These are phyloP conservation scores for Hirtodrosophila alboralis DNA, from an alignment of 2,888 invertebrate species.

Conservation along the genomic window DNA sequence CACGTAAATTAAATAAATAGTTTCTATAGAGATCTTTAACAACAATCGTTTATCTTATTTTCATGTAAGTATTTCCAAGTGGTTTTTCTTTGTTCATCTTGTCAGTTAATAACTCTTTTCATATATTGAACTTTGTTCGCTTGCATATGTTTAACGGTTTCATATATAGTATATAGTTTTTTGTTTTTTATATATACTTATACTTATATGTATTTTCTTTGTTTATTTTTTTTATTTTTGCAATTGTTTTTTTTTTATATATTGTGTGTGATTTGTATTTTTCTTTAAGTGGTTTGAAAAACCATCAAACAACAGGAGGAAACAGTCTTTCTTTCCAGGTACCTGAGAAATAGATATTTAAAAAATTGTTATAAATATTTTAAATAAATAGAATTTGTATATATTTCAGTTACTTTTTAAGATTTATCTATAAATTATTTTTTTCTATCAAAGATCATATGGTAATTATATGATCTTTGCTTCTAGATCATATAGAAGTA, in stretches of 20 bases:
- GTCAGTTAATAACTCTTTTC: constrained; percentile 20
- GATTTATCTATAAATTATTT: no score
- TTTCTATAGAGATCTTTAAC: constrained; percentile 22
- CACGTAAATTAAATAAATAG: constrained; percentile 10
- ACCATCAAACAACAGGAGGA: constrained; percentile 84
- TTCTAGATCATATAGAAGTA: no score
- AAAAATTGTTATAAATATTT: constrained; percentile 41
- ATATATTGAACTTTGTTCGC: constrained; percentile 75
- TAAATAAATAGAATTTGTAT: neutral
- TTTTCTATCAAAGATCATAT: neutral
- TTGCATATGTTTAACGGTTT: constrained; percentile 63
- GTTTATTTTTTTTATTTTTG: constrained; percentile 16
- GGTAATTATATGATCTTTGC: neutral
- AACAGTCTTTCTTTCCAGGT: constrained; percentile 85
- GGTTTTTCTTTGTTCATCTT: constrained; percentile 15
- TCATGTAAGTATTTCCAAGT: constrained; percentile 28
- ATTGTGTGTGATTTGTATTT: constrained; percentile 29
- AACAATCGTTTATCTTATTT: constrained; percentile 36
- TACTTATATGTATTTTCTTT: constrained; percentile 10
- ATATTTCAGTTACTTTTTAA: neutral
- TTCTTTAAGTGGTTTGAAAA: constrained; percentile 83
- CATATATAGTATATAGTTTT: constrained; percentile 19
- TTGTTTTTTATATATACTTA: constrained; percentile 21
- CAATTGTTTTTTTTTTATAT: constrained; percentile 17
- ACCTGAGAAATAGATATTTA: constrained; percentile 77